Base-by-base conservation (phyloP, 1,140 invertebrate species). In the Mesaphorura yosii region DNA sequence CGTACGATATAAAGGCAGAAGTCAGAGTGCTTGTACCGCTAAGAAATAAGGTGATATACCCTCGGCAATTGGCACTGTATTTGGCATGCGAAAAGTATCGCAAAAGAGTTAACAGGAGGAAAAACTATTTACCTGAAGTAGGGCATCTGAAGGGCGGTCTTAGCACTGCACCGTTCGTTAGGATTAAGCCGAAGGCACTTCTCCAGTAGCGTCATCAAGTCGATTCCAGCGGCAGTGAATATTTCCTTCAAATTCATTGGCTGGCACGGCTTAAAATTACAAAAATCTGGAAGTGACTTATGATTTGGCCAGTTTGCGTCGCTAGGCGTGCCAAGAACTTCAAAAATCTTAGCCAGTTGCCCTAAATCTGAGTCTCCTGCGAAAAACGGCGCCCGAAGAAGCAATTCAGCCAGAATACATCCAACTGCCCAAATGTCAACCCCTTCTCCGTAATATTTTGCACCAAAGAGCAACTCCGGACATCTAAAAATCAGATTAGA, bases 361-460 rank as follows among this genome's bases (percentile, higher is more conserved):
- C 98, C 93, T 37, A 99, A 72, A 72, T 98, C 95, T 7, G 89
- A 88, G 64, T 98, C 93, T 26, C 95, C 95, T 26, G 92, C 90
- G 44, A 99, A 76, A 64, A 99, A 88, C 2, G 96, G 94, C 14
- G 85, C 80, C 63, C 94, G 73, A 12, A 97, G 73, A 45, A 98
- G 70, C 15, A 99, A 72, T 73, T 99, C 96, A 1, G 91, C 95
- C 55, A 98, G 67, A 67, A 99, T 98, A 70, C 96, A 99, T 5
- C 95, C 95, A 12, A 94, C 78, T 15, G 95, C 92, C 95, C 95
- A 99, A 74, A 97, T 94, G 66, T 98, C 96, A n/a, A 98, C 84
- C 5, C 88, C 90, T 47, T 83, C 86, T 7, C 89, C 86, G 73
- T 99, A 99, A 66, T 89, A 84, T 42, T 87, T 76, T 1, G 93